A percentile compares a stretch with the other conserved stretches of the same genome.
phyloP scores from a whole-genome alignment of 1,140 invertebrate species.

The Lordiphosa mommai region DNA sequence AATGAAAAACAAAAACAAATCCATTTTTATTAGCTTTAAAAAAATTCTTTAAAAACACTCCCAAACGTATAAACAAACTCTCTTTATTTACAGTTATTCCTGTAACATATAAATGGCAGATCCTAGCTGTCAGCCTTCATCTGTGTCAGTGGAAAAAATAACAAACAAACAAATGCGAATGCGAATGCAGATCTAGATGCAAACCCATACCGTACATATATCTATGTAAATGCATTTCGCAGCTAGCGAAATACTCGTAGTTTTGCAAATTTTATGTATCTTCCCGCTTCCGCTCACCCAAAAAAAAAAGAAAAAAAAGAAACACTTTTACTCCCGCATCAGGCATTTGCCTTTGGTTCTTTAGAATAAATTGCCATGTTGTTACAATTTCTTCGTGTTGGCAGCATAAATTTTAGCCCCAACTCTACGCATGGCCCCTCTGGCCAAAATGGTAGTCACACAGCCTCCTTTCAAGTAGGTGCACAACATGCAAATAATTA shows the following conservation, averaged over 20 bases:
- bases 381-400: constrained; percentile 73
- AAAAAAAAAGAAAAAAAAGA: constrained; percentile 14
- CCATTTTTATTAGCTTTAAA: no score
- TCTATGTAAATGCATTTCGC: neutral
- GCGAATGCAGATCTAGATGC: no score
- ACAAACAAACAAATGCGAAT: no score
- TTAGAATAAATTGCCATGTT: constrained; percentile 73
- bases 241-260: constrained; percentile 27
- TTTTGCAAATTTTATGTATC: constrained; percentile 61
- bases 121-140: no score
- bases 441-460: constrained; percentile 9
- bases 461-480: constrained; percentile 39
- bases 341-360: constrained; percentile 7
- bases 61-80: no score
- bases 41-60: no score
- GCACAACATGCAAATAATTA: constrained; percentile 79
- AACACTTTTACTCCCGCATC: constrained; percentile 43
- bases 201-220: no score
- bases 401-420: constrained; percentile 60
- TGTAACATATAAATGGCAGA: no score
- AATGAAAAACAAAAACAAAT: no score
- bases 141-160: no score
- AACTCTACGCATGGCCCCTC: constrained; percentile 7
- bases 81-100: no score
- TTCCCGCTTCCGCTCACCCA: no score